Evolutionary conservation across 2,888 invertebrate species (phyloP), one percentile per base, ranked within the genome.

Genomic region (Synanthedon formicaeformis): DNA sequence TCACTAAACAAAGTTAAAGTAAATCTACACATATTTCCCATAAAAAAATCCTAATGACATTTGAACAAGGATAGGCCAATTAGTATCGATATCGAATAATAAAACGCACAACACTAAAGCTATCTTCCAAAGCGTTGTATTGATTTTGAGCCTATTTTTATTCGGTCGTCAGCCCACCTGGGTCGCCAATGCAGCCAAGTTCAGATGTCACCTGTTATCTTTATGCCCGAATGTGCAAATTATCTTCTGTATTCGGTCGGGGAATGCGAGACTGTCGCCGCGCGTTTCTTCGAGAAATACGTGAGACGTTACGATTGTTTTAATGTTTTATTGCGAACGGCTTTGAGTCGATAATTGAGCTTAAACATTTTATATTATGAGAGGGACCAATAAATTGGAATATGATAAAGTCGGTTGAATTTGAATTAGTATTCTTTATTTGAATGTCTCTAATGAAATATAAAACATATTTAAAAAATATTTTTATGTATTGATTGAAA

Each of bases 131-230:
- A 74, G 68, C 69, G 66, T 69, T 71, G 71, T 76, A 80, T 80
- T 78, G 79, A 80, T 80, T 79, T 72, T 64, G 66, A 65, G 65
- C 75, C 75, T 78, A 78, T 81, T 79, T 78, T 73, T 71, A 70
- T 73, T 73, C 68, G 58, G 59, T 54, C 58, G 56, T 55, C 53
- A 55, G 66, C 66, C 69, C 71, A 75, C 74, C 74, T 74, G 70
- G 62, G 61, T 61, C 51, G 64, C 52, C 51, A 48, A 68, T 50
- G 57, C 68, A 60, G 48, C 62, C 57, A 55, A 66, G 58, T 64
- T 57, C 50, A 56, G 60, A 58, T 52, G 66, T 62, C 61, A 63
- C 45, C 13, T 13, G 45, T 45, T 45, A 45, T 45, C 14, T 45
- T n/a, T 13, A 45, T n/a, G 13, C 45, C 4, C 14, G 13, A 13